Evolutionary conservation across 1,140 invertebrate genomes (phyloP), one percentile per base, ranked within the genome.

Genomic region (Periplaneta americana): DNA sequence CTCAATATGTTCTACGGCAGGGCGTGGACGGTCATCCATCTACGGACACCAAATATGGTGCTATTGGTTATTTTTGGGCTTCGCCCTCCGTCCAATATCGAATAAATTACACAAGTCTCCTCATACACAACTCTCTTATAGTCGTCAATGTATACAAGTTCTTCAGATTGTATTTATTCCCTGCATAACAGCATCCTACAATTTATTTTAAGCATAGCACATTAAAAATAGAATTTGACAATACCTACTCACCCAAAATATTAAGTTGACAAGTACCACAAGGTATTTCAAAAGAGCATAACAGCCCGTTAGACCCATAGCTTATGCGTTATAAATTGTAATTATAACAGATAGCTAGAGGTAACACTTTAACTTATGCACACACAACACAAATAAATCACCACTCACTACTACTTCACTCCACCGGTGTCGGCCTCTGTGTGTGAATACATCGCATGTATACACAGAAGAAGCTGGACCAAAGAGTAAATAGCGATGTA

Each of bases 201-300:
- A n/a, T n/a, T 9, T 66, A 28, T n/a, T 2, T 66, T 2, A 28
- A 28, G 48, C 22, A 66, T 22, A 48, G 3, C 2, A 78, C 10
- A 9, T 10, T 78, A n/a, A 34, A 78, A n/a, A 78, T 13, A 31
- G 6, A 78, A n/a, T n/a, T n/a, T 37, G 3, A 78, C 33, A 1
- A 78, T 32, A 34, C 15, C 32, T 76, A 89, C 92, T 92, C 89
- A 94, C 93, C 93, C 92, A 93, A 88, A 94, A 93, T 85, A 94
- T 87, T 35, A 94, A 86, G 86, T 94, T 95, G 83, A 95, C 89
- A 82, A 93, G 87, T 81, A 94, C 90, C 82, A 94, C 90, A 36
- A 93, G 87, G 85, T 92, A 94, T 87, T 94, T 94, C 83, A 93
- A 90, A 84, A 92, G 88, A 79, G 90, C 91, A 88, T 92, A 94